phyloP scores from a whole-genome alignment of 2,797 vertebrate genomes.

The Pangasius sanitwongsei region DNA sequence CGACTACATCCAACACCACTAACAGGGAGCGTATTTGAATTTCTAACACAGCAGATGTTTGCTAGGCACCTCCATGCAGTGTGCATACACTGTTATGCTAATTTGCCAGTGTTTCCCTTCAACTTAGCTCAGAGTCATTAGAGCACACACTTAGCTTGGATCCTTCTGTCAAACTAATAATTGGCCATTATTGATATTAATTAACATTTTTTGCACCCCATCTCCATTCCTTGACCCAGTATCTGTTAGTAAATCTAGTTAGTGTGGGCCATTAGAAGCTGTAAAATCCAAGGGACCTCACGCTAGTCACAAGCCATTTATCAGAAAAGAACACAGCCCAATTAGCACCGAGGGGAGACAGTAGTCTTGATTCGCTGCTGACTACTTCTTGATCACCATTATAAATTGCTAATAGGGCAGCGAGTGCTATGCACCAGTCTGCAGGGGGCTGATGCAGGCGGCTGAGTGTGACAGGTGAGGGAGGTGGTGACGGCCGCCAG shows the following conservation, averaged over 20 bases:
- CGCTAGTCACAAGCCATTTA: slow-evolving; percentile 93
- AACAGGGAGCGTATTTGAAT: slow-evolving; percentile 98
- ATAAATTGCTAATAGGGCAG: slow-evolving; percentile 99
- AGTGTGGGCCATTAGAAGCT: slow-evolving; percentile 94
- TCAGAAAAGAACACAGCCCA: slow-evolving; percentile 98
- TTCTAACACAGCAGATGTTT: slow-evolving; percentile 99
- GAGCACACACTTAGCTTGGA: slow-evolving; percentile 93
- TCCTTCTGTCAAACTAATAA: slow-evolving; percentile 99
- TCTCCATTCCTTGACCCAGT: slow-evolving; percentile 90
- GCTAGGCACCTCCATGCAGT: slow-evolving; percentile 89
- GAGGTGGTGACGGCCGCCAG: slow-evolving; percentile 84
- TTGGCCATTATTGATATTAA: slow-evolving; percentile 99
- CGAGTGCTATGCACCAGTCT: slow-evolving; percentile 85
- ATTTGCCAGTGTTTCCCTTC: slow-evolving; percentile 92
- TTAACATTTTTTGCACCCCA: slow-evolving; percentile 99
- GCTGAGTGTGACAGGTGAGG: slow-evolving; percentile 90
- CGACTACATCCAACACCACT: slow-evolving; percentile 87
- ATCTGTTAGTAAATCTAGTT: slow-evolving; percentile 99
- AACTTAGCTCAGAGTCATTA: slow-evolving; percentile 96
- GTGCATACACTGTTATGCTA: slow-evolving; percentile 97
- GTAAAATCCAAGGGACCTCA: slow-evolving; percentile 85
- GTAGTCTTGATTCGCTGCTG: slow-evolving; percentile 98
- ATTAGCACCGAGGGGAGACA: slow-evolving; percentile 96
- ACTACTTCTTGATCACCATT: slow-evolving; percentile 99
- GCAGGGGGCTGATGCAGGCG: slow-evolving; percentile 85